phyloP scores from a whole-genome alignment of 2,797 vertebrate genomes.

The Sandelia bainsii region DNA sequence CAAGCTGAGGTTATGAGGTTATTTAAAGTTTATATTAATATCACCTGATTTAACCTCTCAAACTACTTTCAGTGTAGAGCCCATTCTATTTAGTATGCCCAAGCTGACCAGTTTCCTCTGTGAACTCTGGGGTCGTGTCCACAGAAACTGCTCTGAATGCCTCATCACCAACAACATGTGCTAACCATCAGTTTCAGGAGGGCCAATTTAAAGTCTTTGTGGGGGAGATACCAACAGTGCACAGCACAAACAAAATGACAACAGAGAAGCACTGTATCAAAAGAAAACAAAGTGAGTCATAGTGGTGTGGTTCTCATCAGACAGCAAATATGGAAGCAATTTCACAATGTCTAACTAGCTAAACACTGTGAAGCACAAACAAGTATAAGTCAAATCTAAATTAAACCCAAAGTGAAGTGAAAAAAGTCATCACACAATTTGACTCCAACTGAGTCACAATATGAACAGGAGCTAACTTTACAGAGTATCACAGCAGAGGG shows the following conservation, averaged over 20 bases:
- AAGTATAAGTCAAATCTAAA: conserved; percentile 15
- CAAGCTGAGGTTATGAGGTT: too few species aligned
- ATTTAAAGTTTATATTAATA: too few species aligned
- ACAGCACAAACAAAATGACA: conserved; percentile 63
- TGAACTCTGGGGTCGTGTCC: conserved; percentile 34
- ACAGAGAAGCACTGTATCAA: conserved; percentile 21
- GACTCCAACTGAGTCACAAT: conserved; percentile 42
- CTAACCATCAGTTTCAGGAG: conserved; percentile 69
- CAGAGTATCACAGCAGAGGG: conserved; percentile 55
- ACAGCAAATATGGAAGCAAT: conserved; percentile 32
- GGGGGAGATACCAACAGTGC: conserved; percentile 42
- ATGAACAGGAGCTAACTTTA: conserved; percentile 59
- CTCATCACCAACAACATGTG: conserved; percentile 67
- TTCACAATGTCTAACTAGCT: conserved; percentile 37
- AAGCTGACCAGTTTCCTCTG: conserved; percentile 28
- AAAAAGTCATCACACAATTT: conserved; percentile 37
- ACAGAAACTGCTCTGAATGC: conserved; percentile 37
- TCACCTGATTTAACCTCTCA: too few species aligned
- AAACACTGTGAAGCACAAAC: conserved; percentile 25
- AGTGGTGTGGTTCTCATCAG: conserved; percentile 15
- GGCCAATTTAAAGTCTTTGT: conserved; percentile 55
- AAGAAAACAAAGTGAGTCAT: conserved; percentile 26
- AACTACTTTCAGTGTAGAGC: too few species aligned
- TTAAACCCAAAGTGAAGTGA: conserved; percentile 17
- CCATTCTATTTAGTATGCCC: conserved; percentile 1